Percentiles rank a stretch among this genome's conserved stretches.
Evolutionary conservation across 2,113 vertebrate genomes (phyloP).

Genomic region (Penelope pileata): DNA sequence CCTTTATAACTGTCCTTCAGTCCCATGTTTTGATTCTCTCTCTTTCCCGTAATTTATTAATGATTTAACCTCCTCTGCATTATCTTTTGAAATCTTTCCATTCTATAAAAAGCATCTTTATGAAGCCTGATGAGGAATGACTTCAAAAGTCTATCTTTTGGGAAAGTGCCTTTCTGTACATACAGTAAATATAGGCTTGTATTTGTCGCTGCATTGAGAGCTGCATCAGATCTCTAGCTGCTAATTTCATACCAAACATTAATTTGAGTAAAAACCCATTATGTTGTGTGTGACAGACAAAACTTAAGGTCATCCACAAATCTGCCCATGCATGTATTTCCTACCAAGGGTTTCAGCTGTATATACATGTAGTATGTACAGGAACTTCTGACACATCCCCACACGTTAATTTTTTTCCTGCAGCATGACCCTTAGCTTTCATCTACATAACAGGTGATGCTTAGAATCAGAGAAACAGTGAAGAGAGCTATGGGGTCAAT

Average conservation of each 20-base stretch:
- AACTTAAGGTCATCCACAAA: constrained; percentile 27
- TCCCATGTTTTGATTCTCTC: constrained; percentile 55
- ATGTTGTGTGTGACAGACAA: neutral
- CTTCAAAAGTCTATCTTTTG: neutral
- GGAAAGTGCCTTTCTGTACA: neutral
- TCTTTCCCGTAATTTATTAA: constrained; percentile 75
- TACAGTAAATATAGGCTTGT: neutral
- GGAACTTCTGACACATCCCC: neutral
- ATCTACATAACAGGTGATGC: constrained; percentile 13
- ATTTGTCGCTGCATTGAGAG: neutral
- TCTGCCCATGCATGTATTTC: constrained; percentile 21
- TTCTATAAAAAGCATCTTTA: neutral
- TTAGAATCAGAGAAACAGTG: constrained; percentile 25
- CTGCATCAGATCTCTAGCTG: neutral
- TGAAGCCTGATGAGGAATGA: neutral
- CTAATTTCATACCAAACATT: constrained; percentile 14
- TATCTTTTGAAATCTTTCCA: constrained; percentile 32
- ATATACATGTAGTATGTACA: neutral
- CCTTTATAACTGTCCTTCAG: constrained; percentile 55
- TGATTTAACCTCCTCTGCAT: constrained; percentile 55
- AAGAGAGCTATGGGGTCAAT: constrained; percentile 46
- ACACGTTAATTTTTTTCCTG: constrained; percentile 25
- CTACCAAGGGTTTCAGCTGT: neutral
- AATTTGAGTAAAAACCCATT: constrained; percentile 28
- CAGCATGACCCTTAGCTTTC: constrained; percentile 34